Conservation (phyloP, 2,113 vertebrate species). For the Aphyosemion australe region DNA sequence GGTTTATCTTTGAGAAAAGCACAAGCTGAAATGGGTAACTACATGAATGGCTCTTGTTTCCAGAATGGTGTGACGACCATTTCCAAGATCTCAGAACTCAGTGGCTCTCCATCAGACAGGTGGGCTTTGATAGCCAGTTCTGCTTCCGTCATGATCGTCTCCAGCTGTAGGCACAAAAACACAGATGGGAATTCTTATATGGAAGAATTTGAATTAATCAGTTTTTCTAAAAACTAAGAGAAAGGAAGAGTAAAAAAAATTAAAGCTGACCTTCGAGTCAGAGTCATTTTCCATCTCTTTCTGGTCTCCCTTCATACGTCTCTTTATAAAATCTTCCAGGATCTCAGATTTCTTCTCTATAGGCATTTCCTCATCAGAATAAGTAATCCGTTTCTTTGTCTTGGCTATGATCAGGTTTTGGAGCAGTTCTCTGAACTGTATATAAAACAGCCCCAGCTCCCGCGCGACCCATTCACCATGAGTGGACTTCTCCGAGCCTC, state of each 20-base stretch:
- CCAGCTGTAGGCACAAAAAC: slow-evolving; percentile 33
- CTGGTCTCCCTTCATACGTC: slow-evolving; percentile 25
- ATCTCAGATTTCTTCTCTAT: slow-evolving; percentile 71
- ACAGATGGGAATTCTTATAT: not conserved
- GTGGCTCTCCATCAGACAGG: slow-evolving; percentile 73
- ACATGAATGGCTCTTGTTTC: slow-evolving; percentile 90
- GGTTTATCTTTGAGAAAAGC: not conserved
- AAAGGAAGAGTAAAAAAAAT: not conserved
- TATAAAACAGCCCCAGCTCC: slow-evolving; percentile 88
- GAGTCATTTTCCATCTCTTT: slow-evolving; percentile 4
- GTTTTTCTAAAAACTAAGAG: not conserved
- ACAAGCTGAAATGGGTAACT: slow-evolving; percentile 10
- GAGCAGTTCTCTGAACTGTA: slow-evolving; percentile 90
- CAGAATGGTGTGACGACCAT: slow-evolving; percentile 85
- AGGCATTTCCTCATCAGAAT: slow-evolving; percentile 77
- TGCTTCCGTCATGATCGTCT: slow-evolving; percentile 81
- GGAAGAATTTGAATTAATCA: no score
- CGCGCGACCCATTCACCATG: slow-evolving; percentile 83
- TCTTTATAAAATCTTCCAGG: slow-evolving; percentile 58
- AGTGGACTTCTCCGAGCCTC: slow-evolving; percentile 87
- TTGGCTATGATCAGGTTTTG: slow-evolving; percentile 88
- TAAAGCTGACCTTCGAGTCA: slow-evolving; percentile 19
- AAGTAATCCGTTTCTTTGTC: slow-evolving; percentile 78
- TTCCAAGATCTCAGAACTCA: slow-evolving; percentile 84
- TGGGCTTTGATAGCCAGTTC: slow-evolving; percentile 87